A percentile compares a stretch with the other conserved stretches of the same genome.
Evolutionary conservation across 2,888 invertebrate genomes (phyloP).

Genomic region (Mystacides longicornis): DNA sequence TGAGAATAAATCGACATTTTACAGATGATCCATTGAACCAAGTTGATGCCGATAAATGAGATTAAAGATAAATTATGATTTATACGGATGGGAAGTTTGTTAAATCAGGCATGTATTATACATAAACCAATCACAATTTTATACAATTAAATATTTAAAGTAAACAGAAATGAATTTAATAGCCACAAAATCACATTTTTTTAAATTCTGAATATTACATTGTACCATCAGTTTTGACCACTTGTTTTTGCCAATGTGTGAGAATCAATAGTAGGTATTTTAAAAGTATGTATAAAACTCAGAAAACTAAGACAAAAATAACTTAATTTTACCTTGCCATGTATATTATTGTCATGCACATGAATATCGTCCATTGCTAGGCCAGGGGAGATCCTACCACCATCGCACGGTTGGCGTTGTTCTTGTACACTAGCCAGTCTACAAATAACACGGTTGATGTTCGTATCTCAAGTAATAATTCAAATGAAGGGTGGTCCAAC

Average conservation of each 20-base stretch:
- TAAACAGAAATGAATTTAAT: too few species aligned
- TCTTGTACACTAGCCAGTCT: constrained; percentile 96
- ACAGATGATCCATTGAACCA: too few species aligned
- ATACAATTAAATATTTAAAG: too few species aligned
- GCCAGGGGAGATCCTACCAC: constrained; percentile 54
- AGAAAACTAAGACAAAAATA: neutral
- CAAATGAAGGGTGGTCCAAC: too few species aligned
- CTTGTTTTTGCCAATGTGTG: neutral
- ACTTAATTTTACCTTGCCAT: constrained; percentile 63
- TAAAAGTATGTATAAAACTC: neutral
- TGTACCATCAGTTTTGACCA: neutral
- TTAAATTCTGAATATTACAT: constrained; percentile 5
- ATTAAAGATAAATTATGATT: too few species aligned
- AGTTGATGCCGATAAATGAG: too few species aligned
- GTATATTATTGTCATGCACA: constrained; percentile 50
- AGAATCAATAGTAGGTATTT: neutral
- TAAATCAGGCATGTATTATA: too few species aligned
- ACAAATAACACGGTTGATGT: neutral
- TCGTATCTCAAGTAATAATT: too few species aligned
- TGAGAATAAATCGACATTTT: too few species aligned
- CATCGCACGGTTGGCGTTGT: constrained; percentile 68
- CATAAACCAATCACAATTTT: too few species aligned
- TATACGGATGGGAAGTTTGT: too few species aligned
- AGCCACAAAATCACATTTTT: too few species aligned
- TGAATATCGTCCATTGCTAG: constrained; percentile 44